A percentile compares a stretch with the other conserved stretches of the same genome.
These are phyloP conservation scores for Brachionus sp. DNA, from an alignment of 1,140 invertebrate genomes.

Conservation along the genomic window DNA sequence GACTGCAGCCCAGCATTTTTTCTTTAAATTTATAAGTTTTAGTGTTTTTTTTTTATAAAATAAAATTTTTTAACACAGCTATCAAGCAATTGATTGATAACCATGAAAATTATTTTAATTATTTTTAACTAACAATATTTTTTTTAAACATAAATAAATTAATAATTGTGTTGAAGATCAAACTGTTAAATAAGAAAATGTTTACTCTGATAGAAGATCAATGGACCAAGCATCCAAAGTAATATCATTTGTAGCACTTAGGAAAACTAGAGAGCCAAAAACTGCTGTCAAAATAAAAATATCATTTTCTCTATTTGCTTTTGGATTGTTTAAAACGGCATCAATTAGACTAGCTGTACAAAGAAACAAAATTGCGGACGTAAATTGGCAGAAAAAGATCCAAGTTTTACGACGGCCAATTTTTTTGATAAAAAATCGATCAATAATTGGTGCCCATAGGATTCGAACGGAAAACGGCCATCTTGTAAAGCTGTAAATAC, in stretches of 20 bases:
- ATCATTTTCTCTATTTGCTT: slow-evolving; percentile 54
- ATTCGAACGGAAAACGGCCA: slow-evolving; percentile 97
- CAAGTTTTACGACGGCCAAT: slow-evolving; percentile 94
- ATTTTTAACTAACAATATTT: too few species aligned
- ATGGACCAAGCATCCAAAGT: slow-evolving; percentile 99
- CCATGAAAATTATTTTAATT: too few species aligned
- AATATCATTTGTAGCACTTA: slow-evolving; percentile 98
- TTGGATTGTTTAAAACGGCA: not conserved
- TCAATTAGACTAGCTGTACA: not conserved
- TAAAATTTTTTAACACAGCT: too few species aligned
- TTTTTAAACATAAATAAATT: not conserved
- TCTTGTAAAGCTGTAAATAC: slow-evolving; percentile 93
- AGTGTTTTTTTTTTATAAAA: too few species aligned
- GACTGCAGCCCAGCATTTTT: not conserved
- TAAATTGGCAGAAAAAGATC: slow-evolving; percentile 56
- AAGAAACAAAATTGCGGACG: not conserved
- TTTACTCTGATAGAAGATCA: slow-evolving; percentile 86
- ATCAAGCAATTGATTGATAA: too few species aligned
- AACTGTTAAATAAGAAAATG: not conserved
- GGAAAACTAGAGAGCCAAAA: slow-evolving; percentile 87
- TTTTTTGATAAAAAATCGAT: slow-evolving; percentile 74
- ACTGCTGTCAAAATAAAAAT: slow-evolving; percentile 73
- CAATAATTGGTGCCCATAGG: slow-evolving; percentile 95
- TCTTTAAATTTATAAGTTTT: not conserved
- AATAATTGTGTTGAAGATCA: slow-evolving; percentile 27